These are phyloP conservation scores for Tenualosa ilisha DNA, from an alignment of 2,797 vertebrate genomes.

Conservation along the genomic window DNA sequence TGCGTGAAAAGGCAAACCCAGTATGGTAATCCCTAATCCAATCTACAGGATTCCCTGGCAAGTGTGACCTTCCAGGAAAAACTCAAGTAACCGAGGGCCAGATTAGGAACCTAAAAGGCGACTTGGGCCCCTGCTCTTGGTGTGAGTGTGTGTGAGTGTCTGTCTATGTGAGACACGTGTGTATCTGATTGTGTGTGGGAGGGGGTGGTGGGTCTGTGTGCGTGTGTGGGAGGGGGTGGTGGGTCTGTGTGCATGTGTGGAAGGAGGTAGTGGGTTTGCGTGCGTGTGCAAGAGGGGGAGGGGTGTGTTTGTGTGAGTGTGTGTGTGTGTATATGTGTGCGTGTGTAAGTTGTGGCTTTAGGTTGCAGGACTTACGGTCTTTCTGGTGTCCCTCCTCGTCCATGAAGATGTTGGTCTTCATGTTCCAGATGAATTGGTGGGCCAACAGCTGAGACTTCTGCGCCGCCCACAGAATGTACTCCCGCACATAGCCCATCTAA, in stretches of 20 bases:
- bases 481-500: slow-evolving; percentile 96
- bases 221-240: neutral
- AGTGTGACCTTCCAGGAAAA: neutral
- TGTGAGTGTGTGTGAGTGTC: neutral
- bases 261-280: neutral
- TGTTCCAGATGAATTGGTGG: slow-evolving; percentile 99
- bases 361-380: slow-evolving; percentile 80
- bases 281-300: neutral
- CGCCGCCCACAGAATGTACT: slow-evolving; percentile 97
- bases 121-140: too few species aligned
- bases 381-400: slow-evolving; percentile 96
- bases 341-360: too few species aligned
- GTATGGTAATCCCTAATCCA: neutral
- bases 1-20: neutral
- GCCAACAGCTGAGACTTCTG: slow-evolving; percentile 95
- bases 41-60: neutral
- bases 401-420: slow-evolving; percentile 96
- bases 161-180: neutral
- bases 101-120: neutral
- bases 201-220: too few species aligned
- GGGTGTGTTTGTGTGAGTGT: neutral
- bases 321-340: neutral
- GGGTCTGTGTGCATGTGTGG: neutral
- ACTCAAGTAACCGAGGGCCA: neutral
- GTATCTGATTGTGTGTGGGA: too few species aligned